phyloP scores from a whole-genome alignment of 2,797 vertebrate genomes.

The Distichodus sexfasciatus region DNA sequence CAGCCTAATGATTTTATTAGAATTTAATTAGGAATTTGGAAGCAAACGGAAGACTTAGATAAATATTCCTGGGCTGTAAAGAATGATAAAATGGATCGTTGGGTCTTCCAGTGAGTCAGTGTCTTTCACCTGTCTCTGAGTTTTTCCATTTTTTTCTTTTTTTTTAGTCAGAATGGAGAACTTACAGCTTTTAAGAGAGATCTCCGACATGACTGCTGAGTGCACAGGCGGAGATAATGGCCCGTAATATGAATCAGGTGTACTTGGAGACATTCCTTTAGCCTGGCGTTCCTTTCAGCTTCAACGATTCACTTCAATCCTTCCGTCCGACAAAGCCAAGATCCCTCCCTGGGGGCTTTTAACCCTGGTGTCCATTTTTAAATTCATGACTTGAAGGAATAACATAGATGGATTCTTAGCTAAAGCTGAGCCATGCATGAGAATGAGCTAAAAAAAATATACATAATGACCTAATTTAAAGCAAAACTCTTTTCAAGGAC shows the following conservation, averaged over 20 bases:
- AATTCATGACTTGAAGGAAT: slow-evolving; percentile 39
- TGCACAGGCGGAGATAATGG: slow-evolving; percentile 70
- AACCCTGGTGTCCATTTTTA: slow-evolving; percentile 59
- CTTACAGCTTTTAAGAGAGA: slow-evolving; percentile 42
- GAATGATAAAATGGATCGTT: not conserved
- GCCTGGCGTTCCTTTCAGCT: slow-evolving; percentile 56
- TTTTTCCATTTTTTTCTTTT: slow-evolving; percentile 36
- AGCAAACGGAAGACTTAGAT: not conserved
- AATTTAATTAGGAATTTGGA: no score
- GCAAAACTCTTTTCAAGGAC: no score
- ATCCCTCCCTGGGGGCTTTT: slow-evolving; percentile 59
- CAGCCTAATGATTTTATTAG: no score
- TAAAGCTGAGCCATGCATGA: slow-evolving; percentile 65
- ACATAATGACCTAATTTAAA: slow-evolving; percentile 1
- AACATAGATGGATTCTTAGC: slow-evolving; percentile 43
- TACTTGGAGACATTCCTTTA: slow-evolving; percentile 59
- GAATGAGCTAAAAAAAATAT: slow-evolving; percentile 50
- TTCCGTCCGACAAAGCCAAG: slow-evolving; percentile 47
- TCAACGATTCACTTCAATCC: slow-evolving; percentile 52
- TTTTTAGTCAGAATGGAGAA: no score
- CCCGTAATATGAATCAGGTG: slow-evolving; percentile 72
- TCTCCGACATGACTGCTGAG: slow-evolving; percentile 72
- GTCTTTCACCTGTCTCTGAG: slow-evolving; percentile 16
- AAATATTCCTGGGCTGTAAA: not conserved
- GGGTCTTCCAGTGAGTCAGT: not conserved